phyloP scores from a whole-genome alignment of 2,113 vertebrate genomes.

The Rhinoptilus africanus region DNA sequence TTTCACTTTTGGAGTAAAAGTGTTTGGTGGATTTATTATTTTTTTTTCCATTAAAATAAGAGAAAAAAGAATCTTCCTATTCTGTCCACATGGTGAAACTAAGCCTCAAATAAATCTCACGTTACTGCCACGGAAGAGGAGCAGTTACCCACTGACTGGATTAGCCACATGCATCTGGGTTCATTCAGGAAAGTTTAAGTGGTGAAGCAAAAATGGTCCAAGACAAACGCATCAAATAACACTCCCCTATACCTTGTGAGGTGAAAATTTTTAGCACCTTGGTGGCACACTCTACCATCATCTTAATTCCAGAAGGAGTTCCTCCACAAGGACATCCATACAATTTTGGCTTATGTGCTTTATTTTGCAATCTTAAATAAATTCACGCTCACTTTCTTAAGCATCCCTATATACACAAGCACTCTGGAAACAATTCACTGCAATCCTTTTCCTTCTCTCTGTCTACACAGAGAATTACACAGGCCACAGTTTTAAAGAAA shows the following conservation, averaged over 20 bases:
- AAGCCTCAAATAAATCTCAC: not conserved
- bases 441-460: not conserved
- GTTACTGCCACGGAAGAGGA: not conserved
- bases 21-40: too few relatives aligned
- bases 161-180: not conserved
- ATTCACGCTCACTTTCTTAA: not conserved
- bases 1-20: not conserved
- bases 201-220: not conserved
- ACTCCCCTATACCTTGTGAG: not conserved
- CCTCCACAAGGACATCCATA: not conserved
- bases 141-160: not conserved
- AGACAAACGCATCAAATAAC: not conserved
- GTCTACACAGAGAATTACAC: not conserved
- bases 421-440: slow-evolving; percentile 23
- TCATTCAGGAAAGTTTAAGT: not conserved
- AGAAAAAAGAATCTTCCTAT: not conserved
- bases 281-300: not conserved
- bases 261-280: not conserved
- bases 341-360: not conserved
- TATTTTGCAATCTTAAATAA: not conserved
- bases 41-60: not conserved
- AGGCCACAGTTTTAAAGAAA: slow-evolving; percentile 13
- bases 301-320: not conserved
- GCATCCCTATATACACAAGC: not conserved
- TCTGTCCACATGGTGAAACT: not conserved